phyloP scores from a whole-genome alignment of 2,113 vertebrate genomes.

The Thalassarche chlororhynchos region DNA sequence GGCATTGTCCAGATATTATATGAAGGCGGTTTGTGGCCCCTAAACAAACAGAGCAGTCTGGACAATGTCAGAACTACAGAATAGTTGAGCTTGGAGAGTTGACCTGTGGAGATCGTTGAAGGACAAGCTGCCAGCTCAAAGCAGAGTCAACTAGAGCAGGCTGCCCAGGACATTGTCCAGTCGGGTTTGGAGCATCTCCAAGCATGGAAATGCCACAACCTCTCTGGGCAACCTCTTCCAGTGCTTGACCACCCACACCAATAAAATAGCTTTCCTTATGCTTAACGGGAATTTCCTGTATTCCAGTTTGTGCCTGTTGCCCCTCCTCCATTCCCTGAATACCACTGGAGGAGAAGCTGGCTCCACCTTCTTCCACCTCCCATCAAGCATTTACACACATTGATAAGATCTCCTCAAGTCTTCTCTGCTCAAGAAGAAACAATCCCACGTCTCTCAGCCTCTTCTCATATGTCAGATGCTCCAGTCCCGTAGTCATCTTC shows the following conservation, averaged over 20 bases:
- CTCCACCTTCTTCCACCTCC: background rate
- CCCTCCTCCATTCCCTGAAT: background rate
- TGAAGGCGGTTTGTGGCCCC: background rate
- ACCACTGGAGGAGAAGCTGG: background rate
- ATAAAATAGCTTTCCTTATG: background rate
- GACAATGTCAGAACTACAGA: background rate
- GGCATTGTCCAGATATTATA: background rate
- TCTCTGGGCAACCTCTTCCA: background rate
- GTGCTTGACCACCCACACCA: no score
- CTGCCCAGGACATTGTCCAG: background rate
- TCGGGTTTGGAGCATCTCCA: background rate
- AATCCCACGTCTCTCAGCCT: no score
- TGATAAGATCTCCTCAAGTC: background rate
- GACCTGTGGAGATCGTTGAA: fast-evolving
- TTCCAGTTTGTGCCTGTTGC: background rate
- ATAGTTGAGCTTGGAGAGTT: background rate
- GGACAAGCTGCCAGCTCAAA: background rate
- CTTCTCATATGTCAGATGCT: background rate
- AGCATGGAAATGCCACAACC: background rate
- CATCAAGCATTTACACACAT: background rate
- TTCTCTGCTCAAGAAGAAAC: background rate
- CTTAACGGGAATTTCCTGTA: background rate
- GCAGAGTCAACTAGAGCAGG: background rate
- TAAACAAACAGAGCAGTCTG: background rate
- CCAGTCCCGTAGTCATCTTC: background rate